Base-by-base conservation (phyloP, 1,140 invertebrate species). In the Zaprionus taronus region DNA sequence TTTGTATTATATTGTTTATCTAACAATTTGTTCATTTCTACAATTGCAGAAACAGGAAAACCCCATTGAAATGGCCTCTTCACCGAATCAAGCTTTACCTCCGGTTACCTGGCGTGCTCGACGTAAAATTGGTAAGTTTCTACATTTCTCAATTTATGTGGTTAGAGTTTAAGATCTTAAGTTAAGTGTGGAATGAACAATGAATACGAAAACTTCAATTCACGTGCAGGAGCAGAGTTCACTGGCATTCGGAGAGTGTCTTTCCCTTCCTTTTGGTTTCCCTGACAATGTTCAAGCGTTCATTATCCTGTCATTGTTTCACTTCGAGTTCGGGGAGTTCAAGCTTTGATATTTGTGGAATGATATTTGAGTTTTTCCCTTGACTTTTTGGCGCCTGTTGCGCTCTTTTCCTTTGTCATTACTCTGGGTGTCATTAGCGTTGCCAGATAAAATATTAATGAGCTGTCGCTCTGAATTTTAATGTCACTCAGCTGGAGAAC, bases 21-120 rank as follows among this genome's bases (percentile, higher is more conserved):
- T 55, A 53, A 41, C 68, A 5, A 58, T 64, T 2, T 20, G 22
- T 36, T 15, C 0, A 44, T 38, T 57, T 76, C 28, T 76, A 61
- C 47, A 66, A 73, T 89, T 90, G 41, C 72, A 89, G 85, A 72
- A 70, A 64, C 47, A 62, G 49, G 44, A 38, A 31, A 56, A 66
- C 41, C 57, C 47, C 20, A 70, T 62, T 34, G 15, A 95, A 93
- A 95, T 96, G 96, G 95, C 95, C 93, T 93, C 81, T 94, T 85
- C 85, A 90, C 95, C 95, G 86, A 95, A 95, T 93, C 96, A 95
- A 93, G 95, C 96, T 93, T 95, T 95, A 93, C 96, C 95, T 93
- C 96, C 96, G 82, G 96, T 96, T 92, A 94, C 96, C 93, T 96
- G 96, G 96, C 95, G 95, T 64, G 95, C 95, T 91, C 94, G 96